A percentile compares a stretch with the other conserved stretches of the same genome.
phyloP scores from a whole-genome alignment of 92 coral and sea anemone genomes.

The Paragorgia papillata region DNA sequence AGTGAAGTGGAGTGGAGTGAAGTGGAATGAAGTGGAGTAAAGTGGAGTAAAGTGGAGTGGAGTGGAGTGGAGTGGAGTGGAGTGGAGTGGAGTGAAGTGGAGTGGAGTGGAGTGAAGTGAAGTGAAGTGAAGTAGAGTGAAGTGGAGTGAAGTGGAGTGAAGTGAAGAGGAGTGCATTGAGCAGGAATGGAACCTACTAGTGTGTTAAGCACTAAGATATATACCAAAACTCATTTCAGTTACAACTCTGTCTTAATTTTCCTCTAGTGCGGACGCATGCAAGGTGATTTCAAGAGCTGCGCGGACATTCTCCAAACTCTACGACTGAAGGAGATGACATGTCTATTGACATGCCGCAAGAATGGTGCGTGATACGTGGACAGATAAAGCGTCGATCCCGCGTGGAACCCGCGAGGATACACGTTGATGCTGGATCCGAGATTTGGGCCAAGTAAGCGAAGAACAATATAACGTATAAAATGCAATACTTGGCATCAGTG shows the following conservation, averaged over 20 bases:
- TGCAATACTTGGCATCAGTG: background rate
- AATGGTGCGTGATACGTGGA: background rate
- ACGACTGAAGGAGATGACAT: conserved; percentile 50
- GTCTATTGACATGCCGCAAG: background rate
- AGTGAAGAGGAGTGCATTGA: too few relatives aligned
- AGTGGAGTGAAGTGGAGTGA: too few relatives aligned
- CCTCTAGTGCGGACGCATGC: conserved; percentile 68
- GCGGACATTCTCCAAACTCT: conserved; percentile 82
- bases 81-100: too few relatives aligned
- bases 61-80: background rate
- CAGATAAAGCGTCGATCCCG: background rate
- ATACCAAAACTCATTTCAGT: too few relatives aligned
- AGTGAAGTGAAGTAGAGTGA: too few relatives aligned
- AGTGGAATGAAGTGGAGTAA: too few relatives aligned
- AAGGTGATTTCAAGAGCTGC: conserved; percentile 80
- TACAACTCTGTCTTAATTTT: background rate
- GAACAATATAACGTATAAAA: background rate
- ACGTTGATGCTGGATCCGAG: background rate
- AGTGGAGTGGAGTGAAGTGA: too few relatives aligned
- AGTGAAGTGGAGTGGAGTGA: too few relatives aligned
- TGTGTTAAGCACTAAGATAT: too few relatives aligned
- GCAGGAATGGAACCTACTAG: too few relatives aligned
- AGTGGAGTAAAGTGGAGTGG: background rate
- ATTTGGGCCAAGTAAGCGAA: conserved; percentile 7
- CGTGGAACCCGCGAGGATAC: background rate